These are phyloP conservation scores for Thera britannica DNA, from an alignment of 2,888 invertebrate species.

Conservation along the genomic window DNA sequence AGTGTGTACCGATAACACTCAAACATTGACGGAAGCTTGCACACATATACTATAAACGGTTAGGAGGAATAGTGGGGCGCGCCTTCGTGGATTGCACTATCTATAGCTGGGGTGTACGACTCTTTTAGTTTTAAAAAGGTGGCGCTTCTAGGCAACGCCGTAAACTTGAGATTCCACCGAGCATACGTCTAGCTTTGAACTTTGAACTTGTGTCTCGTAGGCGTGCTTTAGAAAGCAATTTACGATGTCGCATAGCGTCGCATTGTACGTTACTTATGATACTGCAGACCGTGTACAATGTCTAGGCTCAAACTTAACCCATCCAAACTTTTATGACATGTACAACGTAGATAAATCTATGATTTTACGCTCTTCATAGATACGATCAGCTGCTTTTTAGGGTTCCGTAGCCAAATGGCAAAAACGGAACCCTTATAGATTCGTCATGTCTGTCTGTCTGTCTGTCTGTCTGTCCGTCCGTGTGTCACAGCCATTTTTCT, in stretches of 20 bases:
- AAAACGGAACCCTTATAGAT: too few relatives aligned
- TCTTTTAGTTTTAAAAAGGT: neutral
- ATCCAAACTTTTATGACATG: neutral
- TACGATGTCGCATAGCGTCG: conserved; percentile 20
- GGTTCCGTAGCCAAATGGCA: too few relatives aligned
- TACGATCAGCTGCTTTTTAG: neutral
- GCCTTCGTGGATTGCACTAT: too few relatives aligned
- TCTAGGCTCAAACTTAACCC: neutral
- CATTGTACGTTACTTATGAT: conserved; percentile 10
- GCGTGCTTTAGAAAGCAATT: conserved; percentile 20
- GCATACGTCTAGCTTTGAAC: conserved; percentile 2
- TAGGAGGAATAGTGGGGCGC: too few relatives aligned
- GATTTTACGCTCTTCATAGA: neutral
- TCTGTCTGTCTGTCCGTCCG: too few relatives aligned
- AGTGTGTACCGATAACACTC: too few relatives aligned
- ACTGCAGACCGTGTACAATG: conserved; percentile 4
- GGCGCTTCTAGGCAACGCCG: neutral
- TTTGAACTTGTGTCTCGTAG: conserved; percentile 10
- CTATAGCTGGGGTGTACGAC: too few relatives aligned
- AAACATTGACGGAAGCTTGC: too few relatives aligned
- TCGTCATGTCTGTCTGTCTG: too few relatives aligned
- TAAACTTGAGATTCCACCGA: conserved; percentile 12
- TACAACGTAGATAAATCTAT: neutral
- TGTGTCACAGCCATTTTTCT: too few relatives aligned
- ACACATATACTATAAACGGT: too few relatives aligned